Evolutionary conservation across 2,113 vertebrate species (phyloP).

Genomic region (Aegithalos caudatus): DNA sequence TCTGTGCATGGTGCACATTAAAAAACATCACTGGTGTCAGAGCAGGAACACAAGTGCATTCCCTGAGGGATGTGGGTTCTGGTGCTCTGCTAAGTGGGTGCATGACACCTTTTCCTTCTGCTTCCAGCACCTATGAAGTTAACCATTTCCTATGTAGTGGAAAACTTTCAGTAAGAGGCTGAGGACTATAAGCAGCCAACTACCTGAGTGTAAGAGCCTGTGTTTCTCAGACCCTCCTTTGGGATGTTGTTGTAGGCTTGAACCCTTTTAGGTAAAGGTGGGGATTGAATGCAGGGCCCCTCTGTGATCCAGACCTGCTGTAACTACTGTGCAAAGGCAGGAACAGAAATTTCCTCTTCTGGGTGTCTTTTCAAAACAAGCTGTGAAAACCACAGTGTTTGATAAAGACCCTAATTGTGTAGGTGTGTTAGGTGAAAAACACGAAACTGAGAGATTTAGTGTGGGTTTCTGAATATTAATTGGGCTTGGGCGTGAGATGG

Average conservation of each 20-base stretch:
- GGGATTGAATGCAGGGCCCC: neutral
- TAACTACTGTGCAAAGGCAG: neutral
- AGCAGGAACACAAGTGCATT: neutral
- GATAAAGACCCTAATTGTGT: neutral
- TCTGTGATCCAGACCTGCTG: neutral
- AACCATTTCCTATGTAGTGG: neutral
- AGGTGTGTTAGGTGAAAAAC: conserved; percentile 34
- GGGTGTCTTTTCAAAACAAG: neutral
- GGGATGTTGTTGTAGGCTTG: neutral
- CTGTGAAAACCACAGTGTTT: neutral
- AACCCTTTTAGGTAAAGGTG: neutral
- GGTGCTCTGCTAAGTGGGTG: neutral
- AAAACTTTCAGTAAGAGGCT: neutral
- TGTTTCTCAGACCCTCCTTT: neutral
- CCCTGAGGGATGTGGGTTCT: neutral
- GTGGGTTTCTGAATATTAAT: conserved; percentile 34
- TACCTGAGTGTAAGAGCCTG: neutral
- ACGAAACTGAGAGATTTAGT: conserved; percentile 2
- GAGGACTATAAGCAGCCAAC: neutral
- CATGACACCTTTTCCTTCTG: neutral
- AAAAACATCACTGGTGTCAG: neutral
- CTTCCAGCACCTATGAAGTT: neutral
- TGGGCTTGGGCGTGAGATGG: neutral
- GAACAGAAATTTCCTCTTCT: neutral
- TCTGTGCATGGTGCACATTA: neutral